Evolutionary conservation across 2,797 vertebrate species (phyloP).

Genomic region (Enteromius anoplus): DNA sequence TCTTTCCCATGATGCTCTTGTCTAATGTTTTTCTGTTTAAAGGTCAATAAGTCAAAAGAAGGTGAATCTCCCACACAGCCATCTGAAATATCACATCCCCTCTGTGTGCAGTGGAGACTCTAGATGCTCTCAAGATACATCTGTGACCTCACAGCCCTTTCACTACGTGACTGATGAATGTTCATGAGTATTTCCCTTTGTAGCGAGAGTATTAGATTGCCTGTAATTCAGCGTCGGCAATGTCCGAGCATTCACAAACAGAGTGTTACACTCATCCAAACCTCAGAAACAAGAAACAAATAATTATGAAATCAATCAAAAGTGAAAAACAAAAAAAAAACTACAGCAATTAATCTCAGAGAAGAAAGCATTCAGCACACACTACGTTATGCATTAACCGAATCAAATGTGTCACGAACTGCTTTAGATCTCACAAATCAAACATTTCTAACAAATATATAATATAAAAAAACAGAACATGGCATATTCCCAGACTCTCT

Average conservation of each 20-base stretch:
- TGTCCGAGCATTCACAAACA: neutral
- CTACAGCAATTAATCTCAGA: neutral
- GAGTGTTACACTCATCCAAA: neutral
- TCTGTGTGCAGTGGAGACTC: conserved; percentile 37
- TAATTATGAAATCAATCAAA: neutral
- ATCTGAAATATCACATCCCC: conserved; percentile 50
- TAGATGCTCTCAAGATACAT: conserved; percentile 32
- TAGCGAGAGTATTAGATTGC: conserved; percentile 40
- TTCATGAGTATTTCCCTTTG: conserved; percentile 42
- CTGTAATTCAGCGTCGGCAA: conserved; percentile 14
- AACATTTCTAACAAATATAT: neutral
- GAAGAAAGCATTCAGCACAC: neutral
- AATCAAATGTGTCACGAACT: neutral
- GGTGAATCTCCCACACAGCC: conserved; percentile 57
- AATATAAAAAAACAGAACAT: neutral
- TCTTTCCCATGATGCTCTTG: conserved; percentile 49
- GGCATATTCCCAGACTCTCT: conserved; percentile 19
- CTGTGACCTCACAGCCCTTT: conserved; percentile 29
- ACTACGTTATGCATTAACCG: neutral
- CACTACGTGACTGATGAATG: conserved; percentile 43
- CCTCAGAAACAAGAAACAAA: neutral
- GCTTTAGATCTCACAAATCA: neutral
- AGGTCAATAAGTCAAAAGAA: conserved; percentile 59
- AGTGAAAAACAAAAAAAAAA: neutral
- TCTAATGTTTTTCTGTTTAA: conserved; percentile 33